A percentile compares a stretch with the other conserved stretches of the same genome.
These are phyloP conservation scores for Achlya flavicornis DNA, from an alignment of 2,888 invertebrate species.

Conservation along the genomic window DNA sequence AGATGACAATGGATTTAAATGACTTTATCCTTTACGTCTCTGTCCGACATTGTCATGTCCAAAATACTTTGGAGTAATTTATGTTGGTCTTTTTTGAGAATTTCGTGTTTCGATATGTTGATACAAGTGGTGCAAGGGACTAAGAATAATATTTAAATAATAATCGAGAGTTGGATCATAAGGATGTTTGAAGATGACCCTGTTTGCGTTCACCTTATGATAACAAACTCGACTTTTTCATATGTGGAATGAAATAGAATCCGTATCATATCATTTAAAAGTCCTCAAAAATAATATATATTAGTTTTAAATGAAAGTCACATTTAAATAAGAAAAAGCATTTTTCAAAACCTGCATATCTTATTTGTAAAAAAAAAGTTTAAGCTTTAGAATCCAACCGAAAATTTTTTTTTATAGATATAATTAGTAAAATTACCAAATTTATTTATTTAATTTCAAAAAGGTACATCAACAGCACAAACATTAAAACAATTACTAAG, in stretches of 20 bases:
- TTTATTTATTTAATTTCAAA: too few relatives aligned
- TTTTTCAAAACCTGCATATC: too few relatives aligned
- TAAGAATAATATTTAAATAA: slow-evolving; percentile 59
- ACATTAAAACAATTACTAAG: too few relatives aligned
- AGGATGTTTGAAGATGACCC: slow-evolving; percentile 46
- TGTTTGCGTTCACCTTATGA: slow-evolving; percentile 39
- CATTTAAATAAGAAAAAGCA: too few relatives aligned
- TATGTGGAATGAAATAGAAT: neutral
- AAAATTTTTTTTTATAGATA: too few relatives aligned
- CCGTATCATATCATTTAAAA: slow-evolving; percentile 14
- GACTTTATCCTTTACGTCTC: slow-evolving; percentile 74
- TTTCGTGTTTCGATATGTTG: slow-evolving; percentile 58
- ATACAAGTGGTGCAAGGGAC: slow-evolving; percentile 65
- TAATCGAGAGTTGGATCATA: slow-evolving; percentile 32
- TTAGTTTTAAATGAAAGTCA: neutral
- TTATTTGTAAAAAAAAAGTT: too few relatives aligned
- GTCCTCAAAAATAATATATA: neutral
- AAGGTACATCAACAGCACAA: too few relatives aligned
- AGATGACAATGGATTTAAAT: slow-evolving; percentile 80
- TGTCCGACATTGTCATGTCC: slow-evolving; percentile 60
- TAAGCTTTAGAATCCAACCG: too few relatives aligned
- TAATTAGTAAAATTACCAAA: too few relatives aligned
- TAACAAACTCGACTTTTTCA: slow-evolving; percentile 20
- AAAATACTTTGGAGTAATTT: slow-evolving; percentile 65
- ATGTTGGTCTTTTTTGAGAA: slow-evolving; percentile 54